Conservation (phyloP, 1,140 invertebrate species). For the Halesus radiatus region DNA sequence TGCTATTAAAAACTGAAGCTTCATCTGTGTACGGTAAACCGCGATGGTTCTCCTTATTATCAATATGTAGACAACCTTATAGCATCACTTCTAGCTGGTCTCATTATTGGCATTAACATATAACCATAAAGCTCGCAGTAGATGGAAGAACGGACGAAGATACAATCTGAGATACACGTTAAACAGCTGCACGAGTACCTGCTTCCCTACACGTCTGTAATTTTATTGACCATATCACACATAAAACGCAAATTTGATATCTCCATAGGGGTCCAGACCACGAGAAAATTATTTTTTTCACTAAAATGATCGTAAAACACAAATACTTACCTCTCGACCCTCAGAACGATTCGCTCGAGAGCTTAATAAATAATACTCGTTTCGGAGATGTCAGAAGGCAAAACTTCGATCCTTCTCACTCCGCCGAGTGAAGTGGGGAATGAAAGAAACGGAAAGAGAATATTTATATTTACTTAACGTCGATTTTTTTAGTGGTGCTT, state of each 20-base stretch:
- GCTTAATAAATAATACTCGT: constrained; percentile 32
- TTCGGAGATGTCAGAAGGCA: constrained; percentile 15
- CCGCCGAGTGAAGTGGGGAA: neutral
- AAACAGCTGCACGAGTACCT: neutral
- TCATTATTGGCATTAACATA: too few species aligned
- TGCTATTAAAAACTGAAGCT: too few species aligned
- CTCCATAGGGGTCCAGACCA: neutral
- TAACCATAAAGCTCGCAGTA: too few species aligned
- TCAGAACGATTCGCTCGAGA: neutral
- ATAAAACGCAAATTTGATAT: constrained; percentile 53
- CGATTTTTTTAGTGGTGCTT: constrained; percentile 24
- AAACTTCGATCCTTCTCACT: constrained; percentile 8
- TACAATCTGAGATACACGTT: too few species aligned
- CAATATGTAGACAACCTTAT: too few species aligned
- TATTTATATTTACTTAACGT: constrained; percentile 39
- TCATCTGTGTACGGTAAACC: too few species aligned
- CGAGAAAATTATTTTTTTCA: constrained; percentile 14
- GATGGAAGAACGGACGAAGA: neutral
- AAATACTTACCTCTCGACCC: neutral
- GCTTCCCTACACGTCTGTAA: neutral
- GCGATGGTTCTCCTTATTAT: too few species aligned
- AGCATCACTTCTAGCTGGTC: too few species aligned
- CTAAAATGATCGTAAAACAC: constrained; percentile 32
- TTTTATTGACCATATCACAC: constrained; percentile 49
- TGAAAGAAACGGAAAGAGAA: constrained; percentile 23